A percentile compares a stretch with the other conserved stretches of the same genome.
phyloP scores from a whole-genome alignment of 2,888 invertebrate species.

The Steinernema carpocapsae region DNA sequence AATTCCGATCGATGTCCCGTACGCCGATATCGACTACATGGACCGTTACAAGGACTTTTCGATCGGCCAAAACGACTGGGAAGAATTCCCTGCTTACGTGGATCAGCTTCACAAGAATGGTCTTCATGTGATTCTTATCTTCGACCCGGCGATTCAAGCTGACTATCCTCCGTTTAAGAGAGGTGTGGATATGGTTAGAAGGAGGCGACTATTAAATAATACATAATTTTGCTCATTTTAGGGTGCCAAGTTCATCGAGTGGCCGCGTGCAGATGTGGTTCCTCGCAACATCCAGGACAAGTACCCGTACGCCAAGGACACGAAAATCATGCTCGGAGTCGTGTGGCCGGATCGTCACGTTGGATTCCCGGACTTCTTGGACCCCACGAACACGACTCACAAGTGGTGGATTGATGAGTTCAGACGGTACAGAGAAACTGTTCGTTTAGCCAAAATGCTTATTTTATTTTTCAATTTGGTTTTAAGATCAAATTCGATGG shows the following conservation, averaged over 20 bases:
- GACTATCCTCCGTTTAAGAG: conserved; percentile 60
- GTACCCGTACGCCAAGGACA: conserved; percentile 45
- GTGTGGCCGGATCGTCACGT: conserved; percentile 58
- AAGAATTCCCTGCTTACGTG: conserved; percentile 55
- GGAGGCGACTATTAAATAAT: too few species aligned
- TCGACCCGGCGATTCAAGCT: conserved; percentile 66
- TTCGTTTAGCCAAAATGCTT: not conserved
- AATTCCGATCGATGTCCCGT: conserved; percentile 62
- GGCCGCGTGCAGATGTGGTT: conserved; percentile 47
- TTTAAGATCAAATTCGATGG: conserved; percentile 77
- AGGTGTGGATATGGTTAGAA: too few species aligned
- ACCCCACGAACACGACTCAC: conserved; percentile 51
- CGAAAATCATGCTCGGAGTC: conserved; percentile 51
- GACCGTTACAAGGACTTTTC: conserved; percentile 81
- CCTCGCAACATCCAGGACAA: conserved; percentile 71
- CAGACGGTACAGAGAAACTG: not conserved
- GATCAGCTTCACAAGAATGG: conserved; percentile 53
- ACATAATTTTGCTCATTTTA: not conserved
- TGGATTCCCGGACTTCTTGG: conserved; percentile 52
- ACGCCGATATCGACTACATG: conserved; percentile 75
- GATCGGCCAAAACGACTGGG: conserved; percentile 54
- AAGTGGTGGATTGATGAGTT: conserved; percentile 59
- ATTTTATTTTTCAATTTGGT: not conserved
- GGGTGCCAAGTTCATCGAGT: conserved; percentile 47
- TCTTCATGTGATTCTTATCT: conserved; percentile 60